A percentile compares a stretch with the other conserved stretches of the same genome.
Evolutionary conservation across 2,113 vertebrate species (phyloP).

Genomic region (Strix aluco): DNA sequence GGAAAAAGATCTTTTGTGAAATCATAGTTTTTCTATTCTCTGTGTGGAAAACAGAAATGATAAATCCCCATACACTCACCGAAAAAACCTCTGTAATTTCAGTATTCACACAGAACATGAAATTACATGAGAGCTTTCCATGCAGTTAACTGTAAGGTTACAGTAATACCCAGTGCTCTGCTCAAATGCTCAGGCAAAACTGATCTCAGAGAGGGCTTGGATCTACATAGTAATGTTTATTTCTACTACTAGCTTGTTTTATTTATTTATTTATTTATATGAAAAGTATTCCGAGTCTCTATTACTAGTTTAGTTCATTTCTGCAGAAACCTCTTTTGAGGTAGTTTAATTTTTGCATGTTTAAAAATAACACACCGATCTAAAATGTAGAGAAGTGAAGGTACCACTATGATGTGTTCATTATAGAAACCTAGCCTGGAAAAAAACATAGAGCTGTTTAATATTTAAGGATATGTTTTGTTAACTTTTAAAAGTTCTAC

Average conservation of each 20-base stretch:
- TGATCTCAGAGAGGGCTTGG: background rate
- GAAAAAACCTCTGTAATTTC: background rate
- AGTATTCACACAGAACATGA: background rate
- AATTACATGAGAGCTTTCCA: background rate
- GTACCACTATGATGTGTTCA: background rate
- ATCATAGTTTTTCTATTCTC: background rate
- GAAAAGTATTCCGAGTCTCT: background rate
- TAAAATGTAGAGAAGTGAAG: background rate
- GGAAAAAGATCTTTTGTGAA: background rate
- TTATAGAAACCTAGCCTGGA: background rate
- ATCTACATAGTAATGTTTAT: background rate
- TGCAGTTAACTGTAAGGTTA: background rate
- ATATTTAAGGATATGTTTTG: accelerated
- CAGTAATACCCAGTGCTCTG: background rate
- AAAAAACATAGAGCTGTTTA: background rate
- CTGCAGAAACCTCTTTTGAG: background rate
- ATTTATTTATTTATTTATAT: no score
- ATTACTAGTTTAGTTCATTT: background rate
- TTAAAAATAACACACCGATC: background rate
- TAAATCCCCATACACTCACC: background rate
- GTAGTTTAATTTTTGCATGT: background rate
- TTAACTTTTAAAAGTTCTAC: background rate
- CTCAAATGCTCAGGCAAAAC: background rate
- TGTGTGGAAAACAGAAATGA: background rate
- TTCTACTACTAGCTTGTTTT: background rate